Evolutionary conservation across 2,888 invertebrate genomes (phyloP).

Genomic region (Cylindroiulus punctatus): DNA sequence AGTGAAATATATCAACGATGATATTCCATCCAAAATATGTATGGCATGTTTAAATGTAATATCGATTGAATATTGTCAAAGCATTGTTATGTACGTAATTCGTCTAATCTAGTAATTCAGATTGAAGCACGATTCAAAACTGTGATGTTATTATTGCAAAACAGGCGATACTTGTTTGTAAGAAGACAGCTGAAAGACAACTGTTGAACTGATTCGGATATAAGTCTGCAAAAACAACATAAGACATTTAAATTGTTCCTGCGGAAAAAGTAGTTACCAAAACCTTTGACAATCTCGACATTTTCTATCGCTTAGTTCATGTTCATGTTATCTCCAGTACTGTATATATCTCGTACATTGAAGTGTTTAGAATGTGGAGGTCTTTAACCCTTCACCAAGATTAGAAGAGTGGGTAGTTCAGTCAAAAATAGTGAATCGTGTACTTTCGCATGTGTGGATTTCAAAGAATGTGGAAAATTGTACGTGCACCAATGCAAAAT

Average conservation of each 20-base stretch:
- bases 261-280: background rate
- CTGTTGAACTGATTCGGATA: background rate
- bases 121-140: too few species aligned
- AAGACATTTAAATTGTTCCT: background rate
- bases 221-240: background rate
- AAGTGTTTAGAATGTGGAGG: background rate
- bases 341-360: too few species aligned
- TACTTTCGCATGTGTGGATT: background rate
- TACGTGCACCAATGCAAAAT: background rate
- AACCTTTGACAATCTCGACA: background rate
- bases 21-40: too few species aligned
- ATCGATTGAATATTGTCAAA: too few species aligned
- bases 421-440: background rate
- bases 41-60: too few species aligned
- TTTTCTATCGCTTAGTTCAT: background rate
- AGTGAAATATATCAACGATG: too few species aligned
- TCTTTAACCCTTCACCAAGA: background rate
- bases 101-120: too few species aligned
- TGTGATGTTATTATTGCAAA: too few species aligned
- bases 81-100: too few species aligned
- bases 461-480: constrained; percentile 36
- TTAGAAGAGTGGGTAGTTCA: background rate
- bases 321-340: constrained; percentile 6
- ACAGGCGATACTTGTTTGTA: background rate
- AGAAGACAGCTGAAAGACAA: background rate